A percentile compares a stretch with the other conserved stretches of the same genome.
phyloP scores from a whole-genome alignment of 2,113 vertebrate genomes.

The Heloderma charlesbogerti region DNA sequence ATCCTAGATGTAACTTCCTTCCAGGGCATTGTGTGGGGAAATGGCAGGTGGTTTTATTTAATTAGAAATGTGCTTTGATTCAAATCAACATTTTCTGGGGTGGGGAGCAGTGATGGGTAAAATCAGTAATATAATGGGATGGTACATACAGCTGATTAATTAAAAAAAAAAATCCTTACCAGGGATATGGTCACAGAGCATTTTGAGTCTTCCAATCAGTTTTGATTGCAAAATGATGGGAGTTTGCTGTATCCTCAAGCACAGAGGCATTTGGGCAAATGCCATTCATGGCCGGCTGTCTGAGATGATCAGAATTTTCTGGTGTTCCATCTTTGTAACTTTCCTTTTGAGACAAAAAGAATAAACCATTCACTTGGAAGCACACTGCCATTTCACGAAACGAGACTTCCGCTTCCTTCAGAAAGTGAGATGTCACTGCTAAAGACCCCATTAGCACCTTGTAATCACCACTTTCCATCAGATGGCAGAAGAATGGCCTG shows the following conservation, averaged over 20 bases:
- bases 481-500: background rate
- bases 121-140: background rate
- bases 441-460: constrained; percentile 39
- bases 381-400: constrained; percentile 23
- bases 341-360: background rate
- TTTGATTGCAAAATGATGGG: background rate
- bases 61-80: background rate
- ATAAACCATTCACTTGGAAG: constrained; percentile 48
- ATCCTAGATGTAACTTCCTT: too few species aligned
- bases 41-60: background rate
- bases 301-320: background rate
- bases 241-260: background rate
- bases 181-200: background rate
- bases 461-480: constrained; percentile 32
- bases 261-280: background rate
- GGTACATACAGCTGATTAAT: background rate
- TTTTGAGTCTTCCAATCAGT: background rate
- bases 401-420: constrained; percentile 40
- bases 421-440: constrained; percentile 53
- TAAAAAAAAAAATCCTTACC: background rate
- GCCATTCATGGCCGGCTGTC: background rate
- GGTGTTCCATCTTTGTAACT: constrained; percentile 29
- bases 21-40: too few species aligned
- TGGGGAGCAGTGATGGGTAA: background rate
- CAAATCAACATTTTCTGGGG: background rate